These are phyloP conservation scores for Maconellicoccus hirsutus DNA, from an alignment of 1,140 invertebrate species.

Conservation along the genomic window DNA sequence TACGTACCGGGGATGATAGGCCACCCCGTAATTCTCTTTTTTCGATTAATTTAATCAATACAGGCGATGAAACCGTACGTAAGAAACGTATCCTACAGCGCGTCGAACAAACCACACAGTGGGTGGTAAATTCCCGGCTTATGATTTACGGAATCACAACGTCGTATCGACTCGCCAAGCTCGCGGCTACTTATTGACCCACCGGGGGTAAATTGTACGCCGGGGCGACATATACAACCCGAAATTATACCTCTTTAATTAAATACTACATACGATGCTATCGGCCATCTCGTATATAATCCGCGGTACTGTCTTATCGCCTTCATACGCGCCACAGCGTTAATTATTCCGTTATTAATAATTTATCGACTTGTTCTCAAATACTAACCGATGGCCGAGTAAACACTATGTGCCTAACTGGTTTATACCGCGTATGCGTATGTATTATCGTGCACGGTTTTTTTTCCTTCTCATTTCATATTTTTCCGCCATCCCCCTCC, in stretches of 20 bases:
- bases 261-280: background rate
- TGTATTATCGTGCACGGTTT: too few relatives aligned
- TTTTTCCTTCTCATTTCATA: too few relatives aligned
- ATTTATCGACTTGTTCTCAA: background rate
- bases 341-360: conserved; percentile 6
- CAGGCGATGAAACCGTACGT: background rate
- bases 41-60: background rate
- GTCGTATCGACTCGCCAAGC: background rate
- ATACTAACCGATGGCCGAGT: too few relatives aligned
- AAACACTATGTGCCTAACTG: too few relatives aligned
- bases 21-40: background rate
- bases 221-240: too few relatives aligned
- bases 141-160: background rate
- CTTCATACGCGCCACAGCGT: background rate
- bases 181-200: too few relatives aligned
- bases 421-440: too few relatives aligned
- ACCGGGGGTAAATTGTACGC: too few relatives aligned
- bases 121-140: background rate
- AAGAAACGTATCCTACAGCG: background rate
- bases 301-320: background rate
- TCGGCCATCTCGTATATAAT: background rate
- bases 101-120: background rate
- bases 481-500: too few relatives aligned
- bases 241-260: too few relatives aligned
- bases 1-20: background rate